These are phyloP conservation scores for Parnassius orleans DNA, from an alignment of 2,888 invertebrate species.

Conservation along the genomic window DNA sequence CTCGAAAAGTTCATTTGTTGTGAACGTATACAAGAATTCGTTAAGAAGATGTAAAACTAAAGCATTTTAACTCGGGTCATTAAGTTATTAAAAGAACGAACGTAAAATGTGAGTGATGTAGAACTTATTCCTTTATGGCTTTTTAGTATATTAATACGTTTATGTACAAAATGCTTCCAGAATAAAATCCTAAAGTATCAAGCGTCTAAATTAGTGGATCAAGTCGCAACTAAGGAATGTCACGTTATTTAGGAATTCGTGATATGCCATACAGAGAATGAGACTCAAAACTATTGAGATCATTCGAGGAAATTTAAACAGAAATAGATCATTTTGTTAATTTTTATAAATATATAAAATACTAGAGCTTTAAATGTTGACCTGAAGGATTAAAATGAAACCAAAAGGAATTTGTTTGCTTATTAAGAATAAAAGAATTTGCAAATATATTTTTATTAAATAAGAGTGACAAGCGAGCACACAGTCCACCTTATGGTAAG, in stretches of 20 bases:
- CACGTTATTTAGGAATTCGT: constrained; percentile 6
- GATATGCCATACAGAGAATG: neutral
- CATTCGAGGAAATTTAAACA: too few species aligned
- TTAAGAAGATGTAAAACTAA: constrained; percentile 2
- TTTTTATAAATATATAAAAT: neutral
- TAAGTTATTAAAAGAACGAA: constrained; percentile 13
- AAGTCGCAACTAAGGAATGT: constrained; percentile 3
- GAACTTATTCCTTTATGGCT: constrained; percentile 7
- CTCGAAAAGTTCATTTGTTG: too few species aligned
- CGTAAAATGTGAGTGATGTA: constrained; percentile 11
- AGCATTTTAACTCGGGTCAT: constrained; percentile 17
- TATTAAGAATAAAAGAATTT: neutral
- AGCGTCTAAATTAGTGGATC: constrained; percentile 10
- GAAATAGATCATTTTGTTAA: neutral
- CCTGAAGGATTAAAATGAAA: neutral
- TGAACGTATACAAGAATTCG: neutral
- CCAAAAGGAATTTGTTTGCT: neutral
- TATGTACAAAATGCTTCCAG: too few species aligned
- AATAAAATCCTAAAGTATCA: constrained; percentile 2
- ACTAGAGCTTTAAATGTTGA: neutral
- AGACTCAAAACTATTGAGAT: too few species aligned
- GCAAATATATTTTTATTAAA: neutral
- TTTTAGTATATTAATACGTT: neutral
- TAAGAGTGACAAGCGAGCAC: too few species aligned
- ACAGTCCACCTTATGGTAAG: too few species aligned